These are phyloP conservation scores for Nyctibius grandis DNA, from an alignment of 2,797 vertebrate species.

Conservation along the genomic window DNA sequence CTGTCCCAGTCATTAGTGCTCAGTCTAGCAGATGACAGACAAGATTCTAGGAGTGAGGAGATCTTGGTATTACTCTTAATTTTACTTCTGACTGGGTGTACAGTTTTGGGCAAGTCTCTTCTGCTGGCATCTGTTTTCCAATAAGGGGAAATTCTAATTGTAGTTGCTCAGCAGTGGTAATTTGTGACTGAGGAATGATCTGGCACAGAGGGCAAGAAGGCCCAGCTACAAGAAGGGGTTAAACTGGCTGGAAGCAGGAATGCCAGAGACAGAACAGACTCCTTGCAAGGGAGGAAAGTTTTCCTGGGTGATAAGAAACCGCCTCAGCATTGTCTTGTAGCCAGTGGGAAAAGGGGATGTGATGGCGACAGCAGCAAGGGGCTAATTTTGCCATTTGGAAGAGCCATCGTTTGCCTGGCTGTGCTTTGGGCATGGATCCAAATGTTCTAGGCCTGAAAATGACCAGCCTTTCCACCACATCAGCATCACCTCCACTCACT, in stretches of 20 bases:
- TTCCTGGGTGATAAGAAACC: neutral
- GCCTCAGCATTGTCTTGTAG: neutral
- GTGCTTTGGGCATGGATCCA: neutral
- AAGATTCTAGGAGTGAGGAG: neutral
- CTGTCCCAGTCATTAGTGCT: neutral
- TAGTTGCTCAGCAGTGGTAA: neutral
- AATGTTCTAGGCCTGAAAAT: neutral
- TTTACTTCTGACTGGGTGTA: neutral
- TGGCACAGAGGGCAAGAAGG: neutral
- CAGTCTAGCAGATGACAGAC: neutral
- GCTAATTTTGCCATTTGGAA: neutral
- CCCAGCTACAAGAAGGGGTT: neutral
- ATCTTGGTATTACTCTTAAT: neutral
- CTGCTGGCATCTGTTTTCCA: neutral
- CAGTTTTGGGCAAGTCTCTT: neutral
- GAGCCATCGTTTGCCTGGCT: neutral
- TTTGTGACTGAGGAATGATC: neutral
- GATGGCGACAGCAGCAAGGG: neutral
- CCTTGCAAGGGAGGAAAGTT: neutral
- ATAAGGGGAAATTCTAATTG: neutral
- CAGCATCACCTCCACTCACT: neutral
- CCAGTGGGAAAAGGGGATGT: neutral
- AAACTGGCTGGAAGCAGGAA: neutral
- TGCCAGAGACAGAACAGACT: neutral
- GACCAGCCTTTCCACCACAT: neutral